phyloP scores from a whole-genome alignment of 1,140 invertebrate genomes.

The Maniola jurtina region DNA sequence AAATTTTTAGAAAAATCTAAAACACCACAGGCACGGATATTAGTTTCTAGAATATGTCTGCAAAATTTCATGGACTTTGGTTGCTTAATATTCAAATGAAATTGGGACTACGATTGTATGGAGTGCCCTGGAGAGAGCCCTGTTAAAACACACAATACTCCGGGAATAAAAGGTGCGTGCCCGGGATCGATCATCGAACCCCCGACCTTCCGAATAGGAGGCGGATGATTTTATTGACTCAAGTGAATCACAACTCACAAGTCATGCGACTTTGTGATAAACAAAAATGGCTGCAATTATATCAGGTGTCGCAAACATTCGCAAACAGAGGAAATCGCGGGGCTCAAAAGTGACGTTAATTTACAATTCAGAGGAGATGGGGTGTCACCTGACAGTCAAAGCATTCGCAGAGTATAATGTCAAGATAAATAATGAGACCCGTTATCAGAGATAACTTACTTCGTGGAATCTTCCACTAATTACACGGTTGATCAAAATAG shows the following conservation, averaged over 20 bases:
- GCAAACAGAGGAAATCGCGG: constrained; percentile 40
- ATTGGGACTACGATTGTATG: too few species aligned
- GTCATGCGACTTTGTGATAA: constrained; percentile 1
- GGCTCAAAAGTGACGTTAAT: constrained; percentile 44
- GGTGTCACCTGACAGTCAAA: constrained; percentile 29
- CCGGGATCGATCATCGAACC: too few species aligned
- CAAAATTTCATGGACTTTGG: too few species aligned
- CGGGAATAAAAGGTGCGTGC: too few species aligned
- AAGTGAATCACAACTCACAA: constrained; percentile 2
- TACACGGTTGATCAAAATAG: constrained; percentile 30
- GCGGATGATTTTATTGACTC: too few species aligned
- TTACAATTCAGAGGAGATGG: constrained; percentile 42
- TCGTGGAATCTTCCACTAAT: constrained; percentile 60
- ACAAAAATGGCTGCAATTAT: constrained; percentile 7
- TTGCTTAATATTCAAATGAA: too few species aligned
- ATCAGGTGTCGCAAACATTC: constrained; percentile 1
- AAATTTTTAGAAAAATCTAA: too few species aligned
- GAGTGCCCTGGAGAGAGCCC: too few species aligned
- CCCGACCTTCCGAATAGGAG: too few species aligned
- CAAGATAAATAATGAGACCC: constrained; percentile 54
- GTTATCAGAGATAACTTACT: constrained; percentile 47
- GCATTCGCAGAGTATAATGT: constrained; percentile 38
- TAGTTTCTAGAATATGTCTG: too few species aligned
- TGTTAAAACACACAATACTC: too few species aligned
- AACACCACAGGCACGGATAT: too few species aligned